Evolutionary conservation across 2,797 vertebrate genomes (phyloP).

Genomic region (Anguilla marmorata): DNA sequence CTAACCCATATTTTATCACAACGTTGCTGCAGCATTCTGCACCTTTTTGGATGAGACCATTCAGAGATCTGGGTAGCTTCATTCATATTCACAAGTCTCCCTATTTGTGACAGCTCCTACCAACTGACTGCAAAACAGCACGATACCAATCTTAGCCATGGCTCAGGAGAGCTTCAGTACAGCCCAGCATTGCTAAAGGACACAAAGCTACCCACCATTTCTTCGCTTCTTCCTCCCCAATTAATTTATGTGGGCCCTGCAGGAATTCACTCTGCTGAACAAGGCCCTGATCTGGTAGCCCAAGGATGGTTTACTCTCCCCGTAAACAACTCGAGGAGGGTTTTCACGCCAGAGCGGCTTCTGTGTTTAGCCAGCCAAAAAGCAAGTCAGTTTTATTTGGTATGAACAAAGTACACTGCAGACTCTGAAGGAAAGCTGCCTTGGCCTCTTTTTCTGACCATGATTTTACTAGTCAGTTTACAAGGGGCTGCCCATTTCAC

Average conservation of each 20-base stretch:
- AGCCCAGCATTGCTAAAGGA: neutral
- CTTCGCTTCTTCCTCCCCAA: constrained; percentile 5
- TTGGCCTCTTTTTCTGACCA: neutral
- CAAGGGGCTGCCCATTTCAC: neutral
- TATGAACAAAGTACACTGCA: neutral
- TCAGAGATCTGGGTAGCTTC: neutral
- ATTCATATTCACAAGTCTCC: neutral
- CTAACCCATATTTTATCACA: neutral
- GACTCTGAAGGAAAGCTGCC: neutral
- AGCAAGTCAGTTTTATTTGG: constrained; percentile 21
- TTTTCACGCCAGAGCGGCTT: constrained; percentile 40
- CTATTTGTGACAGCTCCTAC: neutral
- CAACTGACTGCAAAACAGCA: neutral
- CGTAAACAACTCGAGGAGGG: constrained; percentile 34
- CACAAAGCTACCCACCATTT: neutral
- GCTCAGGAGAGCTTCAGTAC: neutral
- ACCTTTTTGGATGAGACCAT: too few relatives aligned
- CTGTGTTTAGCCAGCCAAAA: constrained; percentile 3
- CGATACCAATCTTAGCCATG: neutral
- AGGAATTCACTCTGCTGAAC: constrained; percentile 32
- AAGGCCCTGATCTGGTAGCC: constrained; percentile 21
- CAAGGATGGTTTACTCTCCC: constrained; percentile 29
- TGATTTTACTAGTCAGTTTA: constrained; percentile 24
- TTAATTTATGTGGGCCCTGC: constrained; percentile 20
- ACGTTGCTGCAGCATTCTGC: neutral